A percentile compares a stretch with the other conserved stretches of the same genome.
These are phyloP conservation scores for Tetragnatha montana DNA, from an alignment of 2,888 invertebrate species.

Conservation along the genomic window DNA sequence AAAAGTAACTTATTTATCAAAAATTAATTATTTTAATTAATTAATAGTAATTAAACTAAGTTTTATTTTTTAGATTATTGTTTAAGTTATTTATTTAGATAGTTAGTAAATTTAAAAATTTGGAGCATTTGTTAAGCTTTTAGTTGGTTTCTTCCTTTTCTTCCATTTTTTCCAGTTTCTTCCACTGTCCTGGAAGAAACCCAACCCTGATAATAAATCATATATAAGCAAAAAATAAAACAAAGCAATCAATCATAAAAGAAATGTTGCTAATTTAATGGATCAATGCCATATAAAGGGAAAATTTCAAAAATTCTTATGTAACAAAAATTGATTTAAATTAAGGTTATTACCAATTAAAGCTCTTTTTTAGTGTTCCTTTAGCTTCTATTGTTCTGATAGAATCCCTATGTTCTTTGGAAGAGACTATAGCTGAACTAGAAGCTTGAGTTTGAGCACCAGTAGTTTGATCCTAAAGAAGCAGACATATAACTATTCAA, in stretches of 20 bases:
- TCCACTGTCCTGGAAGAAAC: too few relatives aligned
- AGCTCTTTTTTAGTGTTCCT: conserved; percentile 84
- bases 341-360: conserved; percentile 79
- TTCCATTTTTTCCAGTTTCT: too few relatives aligned
- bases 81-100: too few relatives aligned
- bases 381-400: conserved; percentile 45
- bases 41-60: too few relatives aligned
- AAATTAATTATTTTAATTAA: too few relatives aligned
- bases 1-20: too few relatives aligned
- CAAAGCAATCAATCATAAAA: neutral
- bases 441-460: conserved; percentile 46
- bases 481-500: too few relatives aligned
- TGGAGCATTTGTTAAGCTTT: too few relatives aligned
- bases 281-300: neutral
- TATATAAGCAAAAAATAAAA: neutral
- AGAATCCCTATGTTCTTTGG: conserved; percentile 81
- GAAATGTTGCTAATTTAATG: neutral
- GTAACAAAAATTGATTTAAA: neutral
- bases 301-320: neutral
- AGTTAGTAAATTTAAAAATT: too few relatives aligned
- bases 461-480: conserved; percentile 44
- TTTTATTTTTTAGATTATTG: too few relatives aligned
- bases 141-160: too few relatives aligned
- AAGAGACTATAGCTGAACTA: conserved; percentile 25
- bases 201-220: too few relatives aligned